These are phyloP conservation scores for Lagorchestes hirsutus DNA, from an alignment of 2,797 vertebrate species.

Conservation along the genomic window DNA sequence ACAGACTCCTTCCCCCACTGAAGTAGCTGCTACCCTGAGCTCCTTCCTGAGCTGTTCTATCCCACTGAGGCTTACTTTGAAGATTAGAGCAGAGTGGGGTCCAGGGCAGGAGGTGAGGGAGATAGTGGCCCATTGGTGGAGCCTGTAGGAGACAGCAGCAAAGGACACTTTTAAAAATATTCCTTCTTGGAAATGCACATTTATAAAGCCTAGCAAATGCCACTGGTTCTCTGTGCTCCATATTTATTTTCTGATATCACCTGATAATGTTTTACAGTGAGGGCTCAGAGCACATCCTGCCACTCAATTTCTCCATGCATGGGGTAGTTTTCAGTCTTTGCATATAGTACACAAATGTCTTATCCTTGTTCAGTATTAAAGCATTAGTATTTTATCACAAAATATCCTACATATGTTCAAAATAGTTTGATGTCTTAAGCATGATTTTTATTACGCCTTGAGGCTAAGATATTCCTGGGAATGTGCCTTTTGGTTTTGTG, in stretches of 20 bases:
- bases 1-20: constrained; percentile 1
- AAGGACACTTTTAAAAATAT: neutral
- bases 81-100: neutral
- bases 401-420: neutral
- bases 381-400: neutral
- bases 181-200: neutral
- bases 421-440: neutral
- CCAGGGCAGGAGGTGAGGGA: neutral
- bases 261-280: neutral
- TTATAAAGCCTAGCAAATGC: neutral
- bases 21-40: constrained; percentile 3
- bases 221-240: neutral
- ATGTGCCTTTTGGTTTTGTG: constrained; percentile 35
- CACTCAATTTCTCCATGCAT: neutral
- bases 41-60: constrained; percentile 1
- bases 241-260: neutral
- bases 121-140: neutral
- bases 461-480: neutral
- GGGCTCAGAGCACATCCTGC: neutral
- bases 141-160: neutral
- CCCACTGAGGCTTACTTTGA: neutral
- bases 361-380: neutral
- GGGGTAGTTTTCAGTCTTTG: neutral
- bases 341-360: neutral
- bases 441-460: neutral